These are phyloP conservation scores for Andricus curvator DNA, from an alignment of 2,888 invertebrate species.

Conservation along the genomic window DNA sequence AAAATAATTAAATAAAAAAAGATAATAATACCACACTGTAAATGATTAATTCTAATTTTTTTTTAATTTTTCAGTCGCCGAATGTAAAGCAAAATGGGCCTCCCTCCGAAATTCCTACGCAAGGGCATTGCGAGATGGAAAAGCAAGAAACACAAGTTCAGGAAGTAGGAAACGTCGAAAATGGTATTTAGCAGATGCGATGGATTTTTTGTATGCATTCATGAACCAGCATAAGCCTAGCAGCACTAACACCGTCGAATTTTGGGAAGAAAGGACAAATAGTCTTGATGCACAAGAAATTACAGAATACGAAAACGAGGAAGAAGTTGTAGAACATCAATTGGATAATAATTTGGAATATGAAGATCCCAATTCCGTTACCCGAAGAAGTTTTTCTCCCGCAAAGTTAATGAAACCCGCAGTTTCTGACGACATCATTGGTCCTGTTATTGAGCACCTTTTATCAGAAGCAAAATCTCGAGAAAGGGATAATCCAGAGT, in stretches of 20 bases:
- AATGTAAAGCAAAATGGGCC: constrained; percentile 33
- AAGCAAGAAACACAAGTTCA: not conserved
- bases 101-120: constrained; percentile 25
- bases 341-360: constrained; percentile 11
- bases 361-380: constrained; percentile 18
- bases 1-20: not conserved
- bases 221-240: constrained; percentile 28
- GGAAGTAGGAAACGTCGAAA: constrained; percentile 18
- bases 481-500: constrained; percentile 30
- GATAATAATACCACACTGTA: not conserved
- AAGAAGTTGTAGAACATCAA: constrained; percentile 21
- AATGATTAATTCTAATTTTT: not conserved
- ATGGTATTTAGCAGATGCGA: constrained; percentile 34
- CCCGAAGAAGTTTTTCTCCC: not conserved
- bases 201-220: constrained; percentile 23
- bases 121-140: constrained; percentile 23
- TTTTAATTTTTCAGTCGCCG: constrained; percentile 6
- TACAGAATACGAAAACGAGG: constrained; percentile 24
- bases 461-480: constrained; percentile 8
- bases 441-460: constrained; percentile 13
- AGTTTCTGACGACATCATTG: constrained; percentile 12
- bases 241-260: not conserved
- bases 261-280: constrained; percentile 31
- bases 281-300: constrained; percentile 27
- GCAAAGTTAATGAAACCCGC: not conserved